Evolutionary conservation across 2,888 invertebrate species (phyloP), one percentile per base, ranked within the genome.

Genomic region (Villa cingulata): DNA sequence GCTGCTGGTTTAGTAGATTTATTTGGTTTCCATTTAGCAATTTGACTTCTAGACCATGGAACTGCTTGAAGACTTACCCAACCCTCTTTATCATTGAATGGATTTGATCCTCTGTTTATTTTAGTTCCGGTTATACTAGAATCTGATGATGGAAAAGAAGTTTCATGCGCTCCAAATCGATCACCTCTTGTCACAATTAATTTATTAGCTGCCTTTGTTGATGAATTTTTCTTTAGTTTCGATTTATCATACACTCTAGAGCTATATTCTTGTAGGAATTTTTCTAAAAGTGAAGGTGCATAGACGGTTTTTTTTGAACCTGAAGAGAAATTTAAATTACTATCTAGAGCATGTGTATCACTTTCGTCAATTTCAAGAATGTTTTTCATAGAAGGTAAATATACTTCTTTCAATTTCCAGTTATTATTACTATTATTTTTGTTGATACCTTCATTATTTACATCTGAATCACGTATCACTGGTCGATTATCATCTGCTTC

Each of bases 41-140:
- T 80, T 68, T 85, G 84, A 55, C 84, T 83, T 14, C 81, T 76
- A 0, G 84, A 83, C 85, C 85, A 86, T 1, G 85, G 84, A 5
- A 86, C 76, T 5, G 80, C 83, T 54, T 86, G 85, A 47, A 86
- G 64, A 2, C 81, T 78, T 0, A 86, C 83, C 86, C 86, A 86
- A 1, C 83, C 84, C 48, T 80, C 80, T 57, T 79, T 77, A 54
- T 84, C 80, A 48, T 83, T 51, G n/a, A 51, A 52, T 63, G 47
- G 53, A 32, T 32, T 32, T 12, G 29, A 32, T 42, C 64, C 62
- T 12, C 62, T 60, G 16, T 65, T n/a, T n/a, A n/a, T n/a, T n/a
- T n/a, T n/a, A 29, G 2, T 12, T 12, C 29, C 12, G 12, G 1
- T 12, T 3, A 9, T 32, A 12, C 9, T 2, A 12, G 29, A 12